Base-by-base conservation (phyloP, 2,797 vertebrate genomes). In the Takifugu rubripes region DNA sequence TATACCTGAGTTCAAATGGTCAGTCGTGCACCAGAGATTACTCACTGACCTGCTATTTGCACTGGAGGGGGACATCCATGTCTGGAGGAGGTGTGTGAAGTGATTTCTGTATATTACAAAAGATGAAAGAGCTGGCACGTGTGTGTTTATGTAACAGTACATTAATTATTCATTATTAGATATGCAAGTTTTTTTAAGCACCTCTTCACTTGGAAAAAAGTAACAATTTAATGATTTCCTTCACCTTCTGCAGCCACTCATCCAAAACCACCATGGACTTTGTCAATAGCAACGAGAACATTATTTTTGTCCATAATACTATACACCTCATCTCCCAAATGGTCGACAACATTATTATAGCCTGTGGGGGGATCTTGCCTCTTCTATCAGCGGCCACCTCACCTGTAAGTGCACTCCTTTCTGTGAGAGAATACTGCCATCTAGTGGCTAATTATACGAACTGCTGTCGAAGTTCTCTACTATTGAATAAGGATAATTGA, bases 261-360 rank as follows among this genome's bases (percentile, higher is more conserved):
- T 96, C 95, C 52, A 99, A 99, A 82, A 97, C 97, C 52, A 94
- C 97, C 64, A 98, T 99, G 96, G 97, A 99, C 84, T 98, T 98
- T 87, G 97, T 99, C 80, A 99, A 98, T 84, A 98, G 96, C 87
- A 97, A 96, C 74, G 97, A 99, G 87, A 98, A 99, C 84, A 97
- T 99, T 62, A 97, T 99, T 84, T 98, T 99, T 88, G 97, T 99
- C 70, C 97, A 99, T 90, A 99, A 99, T 90, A 97, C 96, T 66
- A 98, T 98, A 82, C 97, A 99, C 90, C 95, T 99, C 84, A 96
- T 99, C 87, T 99, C 96, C 59, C 97, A 99, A 88, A 98, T 99
- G 97, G 95, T 96, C 51, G 97, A 99, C 90, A 98, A 99, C 90
- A 96, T 99, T 85, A 98, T 97, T 73, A 94, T 95, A 80, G 92